These are phyloP conservation scores for Gymnothorax javanicus DNA, from an alignment of 2,797 vertebrate genomes.

Conservation along the genomic window DNA sequence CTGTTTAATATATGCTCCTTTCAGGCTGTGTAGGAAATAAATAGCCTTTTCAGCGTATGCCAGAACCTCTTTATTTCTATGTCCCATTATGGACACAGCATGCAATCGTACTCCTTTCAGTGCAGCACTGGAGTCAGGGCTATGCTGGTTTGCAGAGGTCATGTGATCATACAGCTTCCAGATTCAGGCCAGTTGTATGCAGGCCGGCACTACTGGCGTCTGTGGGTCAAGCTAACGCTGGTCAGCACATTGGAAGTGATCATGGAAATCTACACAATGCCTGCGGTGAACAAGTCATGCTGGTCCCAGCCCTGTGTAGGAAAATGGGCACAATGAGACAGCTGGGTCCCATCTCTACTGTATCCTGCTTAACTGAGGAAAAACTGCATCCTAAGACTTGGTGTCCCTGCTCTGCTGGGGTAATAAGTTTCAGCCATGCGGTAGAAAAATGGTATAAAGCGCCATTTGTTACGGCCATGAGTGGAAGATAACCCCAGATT, in stretches of 20 bases:
- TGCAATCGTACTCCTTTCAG: not conserved
- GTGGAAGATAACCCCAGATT: no score
- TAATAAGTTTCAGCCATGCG: not conserved
- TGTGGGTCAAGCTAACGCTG: not conserved
- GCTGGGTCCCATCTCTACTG: not conserved
- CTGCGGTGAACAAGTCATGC: not conserved
- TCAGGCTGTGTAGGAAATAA: not conserved
- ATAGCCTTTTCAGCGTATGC: not conserved
- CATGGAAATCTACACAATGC: slow-evolving; percentile 6
- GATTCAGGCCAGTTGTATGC: slow-evolving; percentile 2
- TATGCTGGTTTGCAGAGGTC: not conserved
- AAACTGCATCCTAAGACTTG: not conserved
- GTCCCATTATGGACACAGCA: not conserved
- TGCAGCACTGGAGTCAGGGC: not conserved
- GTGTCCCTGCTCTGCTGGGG: not conserved
- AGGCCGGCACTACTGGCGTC: not conserved
- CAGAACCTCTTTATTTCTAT: not conserved
- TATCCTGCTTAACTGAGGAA: not conserved
- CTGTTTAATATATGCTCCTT: not conserved
- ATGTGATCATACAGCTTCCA: not conserved
- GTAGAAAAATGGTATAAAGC: slow-evolving; percentile 18
- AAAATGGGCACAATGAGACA: not conserved
- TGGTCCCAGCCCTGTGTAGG: not conserved
- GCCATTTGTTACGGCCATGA: not conserved
- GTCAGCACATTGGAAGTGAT: not conserved